A percentile compares a stretch with the other conserved stretches of the same genome.
phyloP scores from a whole-genome alignment of 2,113 vertebrate genomes.

The Xiphias gladius region DNA sequence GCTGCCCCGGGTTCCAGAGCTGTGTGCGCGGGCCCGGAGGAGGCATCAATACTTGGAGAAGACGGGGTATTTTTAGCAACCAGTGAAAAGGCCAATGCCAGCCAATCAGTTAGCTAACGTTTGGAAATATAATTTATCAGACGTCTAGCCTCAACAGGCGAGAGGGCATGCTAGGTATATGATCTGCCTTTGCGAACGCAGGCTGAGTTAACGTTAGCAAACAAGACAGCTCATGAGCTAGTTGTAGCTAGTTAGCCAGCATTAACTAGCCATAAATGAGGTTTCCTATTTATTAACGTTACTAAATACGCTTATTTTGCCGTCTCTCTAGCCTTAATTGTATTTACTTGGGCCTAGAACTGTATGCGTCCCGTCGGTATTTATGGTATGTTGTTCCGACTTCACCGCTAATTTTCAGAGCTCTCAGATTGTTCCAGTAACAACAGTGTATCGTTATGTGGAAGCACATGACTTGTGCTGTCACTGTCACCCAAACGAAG shows the following conservation, averaged over 20 bases:
- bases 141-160: neutral
- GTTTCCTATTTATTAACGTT: neutral
- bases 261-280: slow-evolving; percentile 21
- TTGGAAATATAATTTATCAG: slow-evolving; percentile 5
- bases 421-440: slow-evolving; percentile 38
- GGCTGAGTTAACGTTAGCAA: slow-evolving; percentile 51
- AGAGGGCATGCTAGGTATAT: neutral
- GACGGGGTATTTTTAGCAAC: slow-evolving; percentile 82
- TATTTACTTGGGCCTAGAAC: too few species aligned
- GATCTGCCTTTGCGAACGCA: neutral
- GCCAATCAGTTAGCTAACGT: slow-evolving; percentile 1
- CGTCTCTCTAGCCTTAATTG: rapidly evolving
- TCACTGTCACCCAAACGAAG: slow-evolving; percentile 59
- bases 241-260: slow-evolving; percentile 47
- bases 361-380: neutral
- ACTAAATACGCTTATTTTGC: neutral
- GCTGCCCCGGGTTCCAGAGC: slow-evolving; percentile 43
- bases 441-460: slow-evolving; percentile 36
- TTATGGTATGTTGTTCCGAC: neutral
- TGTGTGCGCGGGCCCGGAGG: slow-evolving; percentile 67
- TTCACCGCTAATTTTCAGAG: neutral
- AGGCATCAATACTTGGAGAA: slow-evolving; percentile 40
- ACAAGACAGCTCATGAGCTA: slow-evolving; percentile 61
- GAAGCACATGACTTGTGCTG: slow-evolving; percentile 71
- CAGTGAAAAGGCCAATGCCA: slow-evolving; percentile 33